Conservation (phyloP, 2,888 invertebrate species). For the Nomada ferruginata region DNA sequence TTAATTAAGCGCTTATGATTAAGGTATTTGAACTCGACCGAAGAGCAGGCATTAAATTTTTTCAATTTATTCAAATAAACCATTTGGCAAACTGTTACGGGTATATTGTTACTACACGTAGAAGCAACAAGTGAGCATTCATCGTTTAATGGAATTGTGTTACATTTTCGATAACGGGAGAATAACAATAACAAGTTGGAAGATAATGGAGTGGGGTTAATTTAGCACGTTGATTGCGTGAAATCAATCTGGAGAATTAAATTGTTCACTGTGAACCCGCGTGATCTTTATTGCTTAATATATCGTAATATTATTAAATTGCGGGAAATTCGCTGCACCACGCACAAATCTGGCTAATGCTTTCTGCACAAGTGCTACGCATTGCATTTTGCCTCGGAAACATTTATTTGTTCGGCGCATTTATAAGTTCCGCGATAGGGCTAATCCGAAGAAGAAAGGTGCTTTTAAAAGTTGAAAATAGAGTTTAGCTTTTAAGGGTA, state of each 20-base stretch:
- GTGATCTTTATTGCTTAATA: slow-evolving; percentile 35
- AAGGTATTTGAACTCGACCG: too few species aligned
- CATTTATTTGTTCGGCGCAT: too few species aligned
- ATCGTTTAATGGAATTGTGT: slow-evolving; percentile 7
- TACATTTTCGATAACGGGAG: slow-evolving; percentile 4
- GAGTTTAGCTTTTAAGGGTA: background rate
- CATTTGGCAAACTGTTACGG: too few species aligned
- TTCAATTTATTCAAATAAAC: too few species aligned
- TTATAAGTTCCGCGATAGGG: too few species aligned
- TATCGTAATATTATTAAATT: background rate
- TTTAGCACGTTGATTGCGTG: slow-evolving; percentile 26
- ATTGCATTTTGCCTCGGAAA: background rate
- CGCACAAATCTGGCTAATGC: background rate
- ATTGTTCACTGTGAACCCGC: slow-evolving; percentile 11
- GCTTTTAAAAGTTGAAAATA: background rate
- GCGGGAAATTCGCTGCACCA: background rate
- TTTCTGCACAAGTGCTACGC: background rate
- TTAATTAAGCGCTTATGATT: too few species aligned
- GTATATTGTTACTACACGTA: too few species aligned
- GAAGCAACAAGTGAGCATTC: too few species aligned
- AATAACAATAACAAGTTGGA: slow-evolving; percentile 10
- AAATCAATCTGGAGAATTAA: slow-evolving; percentile 24
- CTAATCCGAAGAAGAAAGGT: too few species aligned
- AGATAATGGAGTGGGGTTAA: slow-evolving; percentile 13
- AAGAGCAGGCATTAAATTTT: too few species aligned